Base-by-base conservation (phyloP, 2,797 vertebrate species). In the Sorex maritimensis region DNA sequence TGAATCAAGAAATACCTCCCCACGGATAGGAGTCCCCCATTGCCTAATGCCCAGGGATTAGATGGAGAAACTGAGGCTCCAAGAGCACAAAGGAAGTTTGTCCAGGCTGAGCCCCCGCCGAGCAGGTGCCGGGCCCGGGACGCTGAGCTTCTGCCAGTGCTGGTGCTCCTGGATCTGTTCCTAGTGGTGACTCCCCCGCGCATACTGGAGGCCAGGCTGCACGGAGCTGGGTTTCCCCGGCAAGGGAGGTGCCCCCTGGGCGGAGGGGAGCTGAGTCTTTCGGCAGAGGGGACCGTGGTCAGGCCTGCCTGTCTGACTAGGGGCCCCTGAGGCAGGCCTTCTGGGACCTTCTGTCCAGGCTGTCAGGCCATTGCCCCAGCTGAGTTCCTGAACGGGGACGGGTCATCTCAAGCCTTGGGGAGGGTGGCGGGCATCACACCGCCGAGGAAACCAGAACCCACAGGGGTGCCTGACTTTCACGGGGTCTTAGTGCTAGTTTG, bases 131-230 rank as follows among this genome's bases (percentile, higher is more conserved):
- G 44, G 80, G 34, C 23, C 41, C 9, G 26, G 13, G 28, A 30
- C 19, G 0, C 55, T 5, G 0, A 19, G 19, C 13, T 23, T 72
- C 68, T 8, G 49, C 55, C 21, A 28, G 13, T 82, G 6, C 26
- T 34, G 34, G 23, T 75, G n/a, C 73, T 1, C 1, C 38, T 1
- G 9, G 4, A 7, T 4, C 87, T 55, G 0, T 41, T 12, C 26
- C 12, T 4, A 15, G 15, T 0, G 0, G 23, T 0, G 21, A 6
- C 14, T 52, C 34, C 13, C 0, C 6, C 81, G 8, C n/a, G 41
- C 23, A 83, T 74, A 6, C n/a, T 26, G 0, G 0, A 5, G 52
- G 30, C 52, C 46, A 23, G 34, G 19, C 24, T 65, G 4, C 2
- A 28, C 65, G 34, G 15, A 44, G 58, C 38, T 69, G 21, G 2